Evolutionary conservation across 2,113 vertebrate species (phyloP), one percentile per base, ranked within the genome.

Genomic region (Cephalopholis sonnerati): DNA sequence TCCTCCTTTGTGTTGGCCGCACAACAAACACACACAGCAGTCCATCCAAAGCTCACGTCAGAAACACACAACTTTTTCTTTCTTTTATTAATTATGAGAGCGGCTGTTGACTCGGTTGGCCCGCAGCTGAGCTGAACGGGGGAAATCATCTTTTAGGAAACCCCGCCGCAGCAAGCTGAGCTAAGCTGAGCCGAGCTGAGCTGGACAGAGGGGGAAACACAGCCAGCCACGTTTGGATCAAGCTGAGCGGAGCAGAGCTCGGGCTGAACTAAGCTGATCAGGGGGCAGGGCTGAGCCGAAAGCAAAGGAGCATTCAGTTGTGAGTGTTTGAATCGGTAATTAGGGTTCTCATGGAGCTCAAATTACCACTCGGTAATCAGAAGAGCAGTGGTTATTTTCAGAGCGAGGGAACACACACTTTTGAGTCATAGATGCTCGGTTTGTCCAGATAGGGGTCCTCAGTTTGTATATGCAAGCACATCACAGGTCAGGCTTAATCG

Each of bases 291-390:
- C 74, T 57, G 69, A 84, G 85, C 22, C 8, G 20, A 67, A 12
- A 80, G 83, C 67, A 27, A 66, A 67, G 69, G 51, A 87, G 80
- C 71, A 54, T 63, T 75, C 18, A 44, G 66, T 64, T 68, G 79
- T 54, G 61, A 61, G 70, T 53, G 67, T 84, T 87, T 89, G 83
- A 91, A 82, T 89, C 77, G 71, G 77, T 92, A 92, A 94, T 94
- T 83, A 85, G 66, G 81, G 74, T 67, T 88, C 85, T 85, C 27
- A 15, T n/a, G 18, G 22, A 76, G 81, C 75, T 93, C 82, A 90
- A 88, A 91, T 90, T 82, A 91, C 76, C 61, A 66, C 85, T 89
- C 41, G 66, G 75, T 85, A 89, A 92, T 93, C 85, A 93, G 69
- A 68, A 84, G 61, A 87, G 79, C 74, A 25, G 86, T 50, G 72